These are phyloP conservation scores for Halocynthia roretzi DNA, from an alignment of 23 tunicate genomes.

Conservation along the genomic window DNA sequence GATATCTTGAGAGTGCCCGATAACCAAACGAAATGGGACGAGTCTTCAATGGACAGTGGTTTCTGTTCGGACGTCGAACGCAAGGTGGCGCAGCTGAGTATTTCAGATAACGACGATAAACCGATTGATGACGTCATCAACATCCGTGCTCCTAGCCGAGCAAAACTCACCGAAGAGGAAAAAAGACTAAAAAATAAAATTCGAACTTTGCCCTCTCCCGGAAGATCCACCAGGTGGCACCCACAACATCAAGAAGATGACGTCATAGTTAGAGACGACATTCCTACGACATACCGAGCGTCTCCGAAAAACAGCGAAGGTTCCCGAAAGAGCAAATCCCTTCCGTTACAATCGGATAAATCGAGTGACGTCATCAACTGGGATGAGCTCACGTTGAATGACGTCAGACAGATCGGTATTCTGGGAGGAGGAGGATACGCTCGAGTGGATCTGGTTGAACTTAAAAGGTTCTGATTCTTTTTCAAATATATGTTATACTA, in stretches of 20 bases:
- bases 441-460: slow-evolving; percentile 46
- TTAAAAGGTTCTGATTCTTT: slow-evolving; percentile 23
- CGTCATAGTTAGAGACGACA: neutral
- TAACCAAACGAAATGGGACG: slow-evolving; percentile 27
- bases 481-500: neutral
- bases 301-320: neutral
- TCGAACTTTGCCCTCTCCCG: slow-evolving; percentile 12
- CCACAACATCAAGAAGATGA: slow-evolving; percentile 3
- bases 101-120: neutral
- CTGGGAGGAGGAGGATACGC: slow-evolving; percentile 84
- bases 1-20: neutral
- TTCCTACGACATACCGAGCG: neutral
- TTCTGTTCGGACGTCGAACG: slow-evolving; percentile 57
- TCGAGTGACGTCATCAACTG: slow-evolving; percentile 7
- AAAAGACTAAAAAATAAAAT: slow-evolving; percentile 7
- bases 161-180: slow-evolving; percentile 24
- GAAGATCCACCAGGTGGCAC: neutral
- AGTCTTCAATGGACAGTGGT: slow-evolving; percentile 54
- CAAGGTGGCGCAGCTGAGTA: neutral
- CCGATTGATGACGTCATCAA: slow-evolving; percentile 3
- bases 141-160: slow-evolving; percentile 5
- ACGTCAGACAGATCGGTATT: slow-evolving; percentile 28
- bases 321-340: slow-evolving; percentile 14
- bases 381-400: slow-evolving; percentile 40
- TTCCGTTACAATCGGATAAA: neutral